phyloP scores from a whole-genome alignment of 2,113 vertebrate species.

The Xiphophorus couchianus region DNA sequence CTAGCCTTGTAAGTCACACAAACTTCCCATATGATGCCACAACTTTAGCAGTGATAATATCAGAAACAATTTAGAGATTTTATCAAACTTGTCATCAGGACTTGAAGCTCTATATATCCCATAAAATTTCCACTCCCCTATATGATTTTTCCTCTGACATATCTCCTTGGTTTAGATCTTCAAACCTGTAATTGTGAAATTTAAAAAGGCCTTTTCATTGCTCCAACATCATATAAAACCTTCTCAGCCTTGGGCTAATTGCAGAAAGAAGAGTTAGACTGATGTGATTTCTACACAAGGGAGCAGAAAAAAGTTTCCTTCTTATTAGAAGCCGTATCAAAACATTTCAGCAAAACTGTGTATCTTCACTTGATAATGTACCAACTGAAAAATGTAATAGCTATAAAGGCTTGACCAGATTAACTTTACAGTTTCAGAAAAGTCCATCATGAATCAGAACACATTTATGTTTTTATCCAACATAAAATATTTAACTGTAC shows the following conservation, averaged over 20 bases:
- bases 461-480: neutral
- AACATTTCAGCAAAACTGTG: neutral
- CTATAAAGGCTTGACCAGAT: neutral
- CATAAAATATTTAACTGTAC: neutral
- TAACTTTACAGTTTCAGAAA: neutral
- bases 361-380: neutral
- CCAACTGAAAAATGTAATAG: neutral
- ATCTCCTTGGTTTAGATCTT: conserved; percentile 15
- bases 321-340: neutral
- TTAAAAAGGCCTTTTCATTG: conserved; percentile 33
- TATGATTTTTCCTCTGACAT: conserved; percentile 10
- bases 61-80: conserved; percentile 3
- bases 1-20: conserved; percentile 7
- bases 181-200: conserved; percentile 25
- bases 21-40: neutral
- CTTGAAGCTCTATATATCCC: neutral
- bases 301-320: neutral
- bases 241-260: conserved; percentile 2
- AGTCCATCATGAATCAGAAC: neutral
- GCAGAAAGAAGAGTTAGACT: neutral
- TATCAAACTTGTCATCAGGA: neutral
- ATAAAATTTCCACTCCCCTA: neutral
- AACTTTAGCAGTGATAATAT: conserved; percentile 16
- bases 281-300: neutral
- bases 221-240: conserved; percentile 2